Evolutionary conservation across 2,113 vertebrate genomes (phyloP).

Genomic region (Eubucco bourcierii): DNA sequence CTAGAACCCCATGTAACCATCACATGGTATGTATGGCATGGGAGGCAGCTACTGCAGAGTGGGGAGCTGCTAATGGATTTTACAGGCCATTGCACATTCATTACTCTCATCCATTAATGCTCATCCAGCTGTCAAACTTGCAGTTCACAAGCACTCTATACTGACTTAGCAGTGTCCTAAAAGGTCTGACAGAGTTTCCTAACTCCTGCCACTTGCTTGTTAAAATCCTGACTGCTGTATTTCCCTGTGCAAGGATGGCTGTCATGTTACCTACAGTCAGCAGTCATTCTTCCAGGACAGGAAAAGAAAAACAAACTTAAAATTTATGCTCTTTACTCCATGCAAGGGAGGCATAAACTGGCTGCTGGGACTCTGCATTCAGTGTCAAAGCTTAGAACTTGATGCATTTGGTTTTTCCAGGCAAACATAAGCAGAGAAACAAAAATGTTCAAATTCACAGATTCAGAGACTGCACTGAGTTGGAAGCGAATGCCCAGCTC

Average conservation of each 20-base stretch:
- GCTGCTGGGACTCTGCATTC: neutral
- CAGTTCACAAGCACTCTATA: neutral
- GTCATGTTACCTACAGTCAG: neutral
- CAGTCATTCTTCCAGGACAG: neutral
- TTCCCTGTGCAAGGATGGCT: neutral
- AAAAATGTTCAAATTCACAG: neutral
- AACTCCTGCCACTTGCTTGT: neutral
- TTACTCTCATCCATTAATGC: neutral
- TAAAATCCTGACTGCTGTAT: neutral
- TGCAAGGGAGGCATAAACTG: neutral
- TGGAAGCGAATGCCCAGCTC: no score
- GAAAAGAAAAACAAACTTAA: neutral
- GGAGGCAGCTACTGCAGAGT: neutral
- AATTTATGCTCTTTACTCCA: neutral
- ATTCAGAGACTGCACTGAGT: no score
- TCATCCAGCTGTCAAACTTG: neutral
- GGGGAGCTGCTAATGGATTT: neutral
- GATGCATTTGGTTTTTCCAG: neutral
- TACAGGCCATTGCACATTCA: neutral
- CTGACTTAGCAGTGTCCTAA: neutral
- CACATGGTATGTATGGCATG: rapidly evolving
- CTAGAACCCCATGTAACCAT: neutral
- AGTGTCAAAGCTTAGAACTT: neutral
- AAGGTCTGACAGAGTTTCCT: neutral
- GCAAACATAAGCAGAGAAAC: neutral